Base-by-base conservation (phyloP, 2,888 invertebrate species). In the Dicyrtoma fusca region DNA sequence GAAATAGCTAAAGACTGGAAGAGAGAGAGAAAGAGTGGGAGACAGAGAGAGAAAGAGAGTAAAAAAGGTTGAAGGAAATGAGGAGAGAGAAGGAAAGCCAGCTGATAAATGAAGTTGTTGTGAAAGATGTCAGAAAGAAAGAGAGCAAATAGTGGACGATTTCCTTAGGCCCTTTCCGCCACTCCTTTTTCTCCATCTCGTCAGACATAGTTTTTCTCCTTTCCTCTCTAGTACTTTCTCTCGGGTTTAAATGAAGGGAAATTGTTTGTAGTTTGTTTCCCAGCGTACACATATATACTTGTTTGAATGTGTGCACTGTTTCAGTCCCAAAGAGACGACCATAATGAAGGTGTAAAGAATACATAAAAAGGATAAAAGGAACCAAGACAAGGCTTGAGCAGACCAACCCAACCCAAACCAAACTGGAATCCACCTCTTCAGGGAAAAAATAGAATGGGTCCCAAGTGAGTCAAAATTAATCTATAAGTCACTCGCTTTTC, bases 281-380 rank as follows among this genome's bases (percentile, higher is more conserved):
- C 26, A 34, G 34, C 8, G 34, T 34, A 34, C 34, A 34, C 34
- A 8, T 8, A 5, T 34, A 34, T 34, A 34, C 8, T 11, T 44
- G 19, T 44, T 3, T 44, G 61, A 57, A 19, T 17, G 61, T 10
- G 17, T 17, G 49, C 49, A 17, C 17, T 49, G n/a, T 59, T 10
- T 59, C 59, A n/a, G 23, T 3, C 23, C 14, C 17, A 53, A 53
- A 53, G 14, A 17, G n/a, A 17, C 17, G 1, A 53, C 34, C 19
- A 64, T 70, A 70, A 70, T 70, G 70, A 62, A 70, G 63, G 70
- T 70, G 70, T 63, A 49, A 70, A 70, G 63, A 69, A 69, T 69
- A 62, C 47, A 57, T 59, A 62, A 69, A 49, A 61, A 51, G 25
- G 51, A 70, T 13, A 17, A 6, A 17, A 61, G 44, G 61, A 44